Evolutionary conservation across 2,888 invertebrate genomes (phyloP), one percentile per base, ranked within the genome.

Genomic region (Eristalis arbustorum): DNA sequence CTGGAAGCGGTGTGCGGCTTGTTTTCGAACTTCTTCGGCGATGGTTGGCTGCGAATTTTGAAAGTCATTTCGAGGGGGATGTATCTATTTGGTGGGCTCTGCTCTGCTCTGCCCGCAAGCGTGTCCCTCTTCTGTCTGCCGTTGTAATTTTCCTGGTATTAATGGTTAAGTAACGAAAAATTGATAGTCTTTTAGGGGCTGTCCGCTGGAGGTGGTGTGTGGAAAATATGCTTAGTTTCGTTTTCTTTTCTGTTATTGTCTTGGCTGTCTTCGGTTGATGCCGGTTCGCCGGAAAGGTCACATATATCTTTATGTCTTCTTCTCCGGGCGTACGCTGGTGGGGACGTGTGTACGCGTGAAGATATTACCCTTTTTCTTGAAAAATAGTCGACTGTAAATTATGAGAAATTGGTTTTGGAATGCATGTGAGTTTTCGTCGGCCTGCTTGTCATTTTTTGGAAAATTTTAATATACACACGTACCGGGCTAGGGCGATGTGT

Each of bases 301-400:
- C 87, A 87, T 87, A 78, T 77, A 82, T 87, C 73, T 87, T 73
- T 34, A 69, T 67, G 61, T 68, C 71, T 75, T 78, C 66, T 75
- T 74, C 66, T 63, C 11, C 18, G 73, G 77, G 69, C 37, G 31
- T 8, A 75, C 62, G 67, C 66, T 49, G 4, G 14, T 18, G 22
- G 18, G 34, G 18, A 14, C 31, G 37, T 74, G 63, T 31, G 40
- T 42, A 59, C 31, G 62, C 67, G 84, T 76, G 81, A 85, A 81
- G 80, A 62, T 81, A 85, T 76, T 81, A 74, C 57, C 74, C 67
- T 82, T 87, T 78, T 59, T 59, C 25, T 76, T 83, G 75, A 78
- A 67, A 78, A 87, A 87, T 87, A 64, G 78, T 71, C 82, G 69
- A 71, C 82, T 78, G 66, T 87, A 87, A 87, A 87, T 82, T 87